These are phyloP conservation scores for Benitochromis conjunctus DNA, from an alignment of 2,113 vertebrate species.

Conservation along the genomic window DNA sequence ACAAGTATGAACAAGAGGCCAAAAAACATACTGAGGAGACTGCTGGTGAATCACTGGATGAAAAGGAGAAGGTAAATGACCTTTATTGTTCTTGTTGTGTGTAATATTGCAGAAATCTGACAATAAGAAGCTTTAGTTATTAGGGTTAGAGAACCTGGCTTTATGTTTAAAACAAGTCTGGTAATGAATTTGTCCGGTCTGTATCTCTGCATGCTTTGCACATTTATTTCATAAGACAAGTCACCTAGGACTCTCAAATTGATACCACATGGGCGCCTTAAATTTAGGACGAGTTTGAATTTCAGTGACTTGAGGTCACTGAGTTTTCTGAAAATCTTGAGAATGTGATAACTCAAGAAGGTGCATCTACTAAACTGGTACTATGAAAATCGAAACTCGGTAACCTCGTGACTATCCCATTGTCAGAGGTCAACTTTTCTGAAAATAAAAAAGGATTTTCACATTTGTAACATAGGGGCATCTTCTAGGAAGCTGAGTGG, in stretches of 20 bases:
- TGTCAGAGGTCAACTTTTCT: too few relatives aligned
- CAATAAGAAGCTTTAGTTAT: neutral
- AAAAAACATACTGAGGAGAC: constrained; percentile 29
- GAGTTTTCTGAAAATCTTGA: neutral
- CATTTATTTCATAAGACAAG: neutral
- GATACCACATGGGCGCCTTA: neutral
- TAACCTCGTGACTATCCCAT: too few relatives aligned
- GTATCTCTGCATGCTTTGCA: neutral
- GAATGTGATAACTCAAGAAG: neutral
- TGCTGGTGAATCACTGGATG: constrained; percentile 34
- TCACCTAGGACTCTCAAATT: neutral
- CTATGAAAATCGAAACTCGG: too few relatives aligned
- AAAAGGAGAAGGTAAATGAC: constrained; percentile 44
- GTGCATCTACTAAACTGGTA: too few relatives aligned
- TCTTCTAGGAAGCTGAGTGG: too few relatives aligned
- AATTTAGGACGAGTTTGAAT: neutral
- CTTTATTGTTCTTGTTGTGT: neutral
- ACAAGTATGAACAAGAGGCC: constrained; percentile 40
- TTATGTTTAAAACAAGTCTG: neutral
- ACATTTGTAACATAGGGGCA: too few relatives aligned
- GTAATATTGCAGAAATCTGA: neutral
- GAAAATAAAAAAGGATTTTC: too few relatives aligned
- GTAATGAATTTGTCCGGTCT: neutral
- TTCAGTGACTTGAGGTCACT: neutral
- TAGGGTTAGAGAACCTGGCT: neutral